A percentile compares a stretch with the other conserved stretches of the same genome.
phyloP scores from a whole-genome alignment of 2,113 vertebrate genomes.

The Microtus pennsylvanicus region DNA sequence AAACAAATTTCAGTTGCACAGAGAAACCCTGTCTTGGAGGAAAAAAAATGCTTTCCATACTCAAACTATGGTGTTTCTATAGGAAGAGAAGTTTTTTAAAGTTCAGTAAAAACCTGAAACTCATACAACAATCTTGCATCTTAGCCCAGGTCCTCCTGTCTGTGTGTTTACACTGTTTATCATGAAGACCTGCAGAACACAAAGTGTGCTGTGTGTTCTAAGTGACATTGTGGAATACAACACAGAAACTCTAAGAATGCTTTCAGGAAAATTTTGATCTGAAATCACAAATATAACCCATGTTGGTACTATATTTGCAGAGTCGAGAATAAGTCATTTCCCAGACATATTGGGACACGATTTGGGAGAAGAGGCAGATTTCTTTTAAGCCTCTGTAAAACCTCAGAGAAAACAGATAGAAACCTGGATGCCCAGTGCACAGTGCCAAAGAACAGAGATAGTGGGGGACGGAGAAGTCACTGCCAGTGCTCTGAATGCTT shows the following conservation, averaged over 20 bases:
- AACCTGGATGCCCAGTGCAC: not conserved
- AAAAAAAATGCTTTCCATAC: not conserved
- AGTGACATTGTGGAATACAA: not conserved
- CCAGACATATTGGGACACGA: not conserved
- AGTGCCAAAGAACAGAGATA: not conserved
- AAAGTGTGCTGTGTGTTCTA: not conserved
- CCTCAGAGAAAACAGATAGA: not conserved
- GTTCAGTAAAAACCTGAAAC: not conserved
- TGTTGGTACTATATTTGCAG: not conserved
- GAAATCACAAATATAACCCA: conserved; percentile 26
- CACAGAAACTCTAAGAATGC: not conserved
- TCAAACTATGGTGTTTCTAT: not conserved
- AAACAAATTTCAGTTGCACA: not conserved
- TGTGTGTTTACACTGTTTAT: not conserved
- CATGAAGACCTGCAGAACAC: not conserved
- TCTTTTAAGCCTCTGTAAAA: conserved; percentile 8
- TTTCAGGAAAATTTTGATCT: conserved; percentile 23
- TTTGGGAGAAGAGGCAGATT: not conserved
- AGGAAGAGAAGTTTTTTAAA: not conserved
- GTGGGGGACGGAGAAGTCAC: conserved; percentile 42
- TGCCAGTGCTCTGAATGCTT: not conserved
- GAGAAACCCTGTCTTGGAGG: not conserved
- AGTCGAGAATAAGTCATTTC: conserved; percentile 39
- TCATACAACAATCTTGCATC: not conserved
- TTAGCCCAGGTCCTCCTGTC: not conserved